Percentiles rank a stretch among this genome's conserved stretches.
Evolutionary conservation across 2,888 invertebrate species (phyloP).

Genomic region (Eilema sororculum): DNA sequence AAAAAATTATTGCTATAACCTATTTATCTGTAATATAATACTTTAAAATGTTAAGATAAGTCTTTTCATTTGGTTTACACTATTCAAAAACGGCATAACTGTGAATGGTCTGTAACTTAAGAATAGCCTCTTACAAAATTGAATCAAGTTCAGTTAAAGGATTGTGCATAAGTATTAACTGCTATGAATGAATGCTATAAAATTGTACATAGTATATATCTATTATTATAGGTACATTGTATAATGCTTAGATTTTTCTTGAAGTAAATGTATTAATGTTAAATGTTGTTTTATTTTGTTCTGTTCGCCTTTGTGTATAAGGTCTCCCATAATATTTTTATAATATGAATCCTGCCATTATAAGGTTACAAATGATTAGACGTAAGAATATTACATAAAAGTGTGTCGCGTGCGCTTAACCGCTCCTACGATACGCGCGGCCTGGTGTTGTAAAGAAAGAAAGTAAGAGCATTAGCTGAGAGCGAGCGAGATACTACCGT

Average conservation of each 20-base stretch:
- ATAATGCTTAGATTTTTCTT: conserved; percentile 78
- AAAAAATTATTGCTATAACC: conserved; percentile 29
- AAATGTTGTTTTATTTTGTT: conserved; percentile 42
- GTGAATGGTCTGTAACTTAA: conserved; percentile 31
- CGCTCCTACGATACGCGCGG: too few species aligned
- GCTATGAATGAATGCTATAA: conserved; percentile 53
- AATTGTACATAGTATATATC: conserved; percentile 59
- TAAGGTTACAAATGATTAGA: neutral
- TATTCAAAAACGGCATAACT: conserved; percentile 16
- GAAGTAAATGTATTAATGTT: conserved; percentile 79
- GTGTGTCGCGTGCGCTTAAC: too few species aligned
- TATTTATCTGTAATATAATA: conserved; percentile 17
- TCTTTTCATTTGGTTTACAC: conserved; percentile 23
- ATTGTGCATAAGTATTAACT: conserved; percentile 48
- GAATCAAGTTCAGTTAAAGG: conserved; percentile 33
- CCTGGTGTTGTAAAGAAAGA: too few species aligned
- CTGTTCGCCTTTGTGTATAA: too few species aligned
- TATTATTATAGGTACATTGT: conserved; percentile 65
- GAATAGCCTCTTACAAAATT: conserved; percentile 28
- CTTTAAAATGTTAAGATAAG: conserved; percentile 30
- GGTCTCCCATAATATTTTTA: too few species aligned
- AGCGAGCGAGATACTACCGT: too few species aligned
- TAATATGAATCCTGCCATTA: too few species aligned
- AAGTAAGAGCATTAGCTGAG: too few species aligned
- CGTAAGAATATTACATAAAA: too few species aligned